A percentile compares a stretch with the other conserved stretches of the same genome.
Evolutionary conservation across 2,888 invertebrate species (phyloP).

Genomic region (Ectemnius cavifrons): DNA sequence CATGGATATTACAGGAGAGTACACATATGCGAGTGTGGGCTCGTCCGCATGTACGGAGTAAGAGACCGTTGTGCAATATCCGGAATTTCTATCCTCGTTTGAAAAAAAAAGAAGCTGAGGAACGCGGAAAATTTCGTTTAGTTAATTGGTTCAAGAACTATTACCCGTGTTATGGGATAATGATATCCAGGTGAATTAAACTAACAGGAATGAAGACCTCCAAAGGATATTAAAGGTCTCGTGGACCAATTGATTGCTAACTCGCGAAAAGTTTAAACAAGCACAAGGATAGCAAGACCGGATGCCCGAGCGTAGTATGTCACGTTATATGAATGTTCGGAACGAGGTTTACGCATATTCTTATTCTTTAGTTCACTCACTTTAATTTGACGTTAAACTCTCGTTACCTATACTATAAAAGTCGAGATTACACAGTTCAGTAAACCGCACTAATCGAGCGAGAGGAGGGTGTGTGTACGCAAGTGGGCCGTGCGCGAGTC

Average conservation of each 20-base stretch:
- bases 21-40: slow-evolving; percentile 51
- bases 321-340: slow-evolving; percentile 26
- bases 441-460: slow-evolving; percentile 39
- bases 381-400: slow-evolving; percentile 63
- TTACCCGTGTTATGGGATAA: slow-evolving; percentile 13
- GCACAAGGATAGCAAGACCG: slow-evolving; percentile 42
- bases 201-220: slow-evolving; percentile 3
- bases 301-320: slow-evolving; percentile 29
- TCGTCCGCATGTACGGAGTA: slow-evolving; percentile 36
- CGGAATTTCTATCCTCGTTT: slow-evolving; percentile 54
- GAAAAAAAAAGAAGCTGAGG: slow-evolving; percentile 19
- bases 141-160: background rate
- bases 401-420: slow-evolving; percentile 59
- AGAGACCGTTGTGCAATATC: slow-evolving; percentile 44
- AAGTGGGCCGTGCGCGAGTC: slow-evolving; percentile 15
- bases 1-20: slow-evolving; percentile 58
- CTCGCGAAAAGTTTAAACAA: background rate
- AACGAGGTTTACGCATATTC: slow-evolving; percentile 35
- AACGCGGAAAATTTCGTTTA: no score
- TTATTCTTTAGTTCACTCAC: slow-evolving; percentile 39
- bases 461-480: slow-evolving; percentile 31
- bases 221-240: no score
- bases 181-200: background rate
- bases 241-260: no score
- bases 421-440: slow-evolving; percentile 54